Evolutionary conservation across 23 tunicate genomes (phyloP).

Genomic region (Ascidia mentula): DNA sequence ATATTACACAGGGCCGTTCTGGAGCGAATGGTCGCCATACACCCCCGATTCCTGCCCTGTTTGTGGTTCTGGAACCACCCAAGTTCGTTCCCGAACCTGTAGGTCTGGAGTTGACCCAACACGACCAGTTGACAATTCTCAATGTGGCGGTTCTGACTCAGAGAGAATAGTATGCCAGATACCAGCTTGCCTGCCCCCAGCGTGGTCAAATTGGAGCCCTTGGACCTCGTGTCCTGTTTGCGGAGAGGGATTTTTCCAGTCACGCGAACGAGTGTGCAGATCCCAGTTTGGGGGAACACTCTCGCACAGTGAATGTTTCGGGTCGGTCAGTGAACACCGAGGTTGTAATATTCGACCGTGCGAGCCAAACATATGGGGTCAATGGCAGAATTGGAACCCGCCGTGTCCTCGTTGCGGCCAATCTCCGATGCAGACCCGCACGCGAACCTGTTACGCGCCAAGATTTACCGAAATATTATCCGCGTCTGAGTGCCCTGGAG

Average conservation of each 20-base stretch:
- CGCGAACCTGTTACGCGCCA: not conserved
- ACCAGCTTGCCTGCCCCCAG: not conserved
- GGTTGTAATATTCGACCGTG: not conserved
- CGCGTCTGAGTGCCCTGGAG: not conserved
- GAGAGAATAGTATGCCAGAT: not conserved
- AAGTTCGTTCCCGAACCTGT: not conserved
- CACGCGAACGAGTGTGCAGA: not conserved
- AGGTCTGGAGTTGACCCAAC: constrained; percentile 4
- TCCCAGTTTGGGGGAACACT: not conserved
- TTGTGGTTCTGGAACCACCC: not conserved
- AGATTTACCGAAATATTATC: not conserved
- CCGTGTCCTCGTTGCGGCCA: not conserved
- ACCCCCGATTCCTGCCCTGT: not conserved
- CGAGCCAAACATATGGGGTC: not conserved
- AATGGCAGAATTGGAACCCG: not conserved
- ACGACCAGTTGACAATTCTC: not conserved
- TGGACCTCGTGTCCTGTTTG: not conserved
- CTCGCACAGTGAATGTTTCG: not conserved
- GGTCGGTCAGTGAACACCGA: not conserved
- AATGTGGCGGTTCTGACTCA: not conserved
- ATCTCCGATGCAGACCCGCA: not conserved
- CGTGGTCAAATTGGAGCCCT: not conserved
- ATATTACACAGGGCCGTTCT: not conserved
- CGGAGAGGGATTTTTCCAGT: not conserved
- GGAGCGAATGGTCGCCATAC: not conserved